Evolutionary conservation across 2,888 invertebrate species (phyloP), one percentile per base, ranked within the genome.

Genomic region (Dorcus hopei): DNA sequence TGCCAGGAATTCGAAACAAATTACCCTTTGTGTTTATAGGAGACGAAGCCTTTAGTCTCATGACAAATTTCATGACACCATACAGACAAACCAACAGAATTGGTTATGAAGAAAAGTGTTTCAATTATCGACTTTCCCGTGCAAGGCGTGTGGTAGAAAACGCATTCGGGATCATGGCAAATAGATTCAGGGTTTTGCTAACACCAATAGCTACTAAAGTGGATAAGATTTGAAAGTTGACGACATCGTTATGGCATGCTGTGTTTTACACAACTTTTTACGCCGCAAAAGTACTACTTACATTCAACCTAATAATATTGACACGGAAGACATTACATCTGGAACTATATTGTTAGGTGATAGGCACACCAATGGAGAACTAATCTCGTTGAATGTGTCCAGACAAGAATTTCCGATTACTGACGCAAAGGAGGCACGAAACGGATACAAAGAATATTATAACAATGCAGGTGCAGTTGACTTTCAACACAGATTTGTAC

Each of bases 111-210:
- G 49, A 49, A 26, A 49, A 49, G 33, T 19, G 5, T 26, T 49
- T 66, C 54, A 68, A 67, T 60, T 69, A 67, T 59, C 48, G 65
- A 38, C 57, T 68, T 38, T 69, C 66, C 16, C 56, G 67, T 50
- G 65, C 66, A 49, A 49, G 67, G 11, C 52, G 60, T 19, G 53
- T 60, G 11, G 55, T 58, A 39, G 65, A 69, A 65, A 68, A 68
- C 41, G 16, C 65, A 43, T 68, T 68, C 49, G 65, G 68, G 43
- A 68, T 68, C 51, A 47, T 69, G 40, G 65, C 62, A 39, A 52
- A 54, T 38, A 54, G 61, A 61, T 65, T 65, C 58, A 49, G 55
- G 19, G 57, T 64, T 11, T 64, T 49, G 50, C 49, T 54, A 55
- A 62, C 43, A 49, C 52, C 43, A 26, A 58, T 52, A 26, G 38